A percentile compares a stretch with the other conserved stretches of the same genome.
These are phyloP conservation scores for Xiphophorus birchmanni DNA, from an alignment of 2,797 vertebrate species.

Conservation along the genomic window DNA sequence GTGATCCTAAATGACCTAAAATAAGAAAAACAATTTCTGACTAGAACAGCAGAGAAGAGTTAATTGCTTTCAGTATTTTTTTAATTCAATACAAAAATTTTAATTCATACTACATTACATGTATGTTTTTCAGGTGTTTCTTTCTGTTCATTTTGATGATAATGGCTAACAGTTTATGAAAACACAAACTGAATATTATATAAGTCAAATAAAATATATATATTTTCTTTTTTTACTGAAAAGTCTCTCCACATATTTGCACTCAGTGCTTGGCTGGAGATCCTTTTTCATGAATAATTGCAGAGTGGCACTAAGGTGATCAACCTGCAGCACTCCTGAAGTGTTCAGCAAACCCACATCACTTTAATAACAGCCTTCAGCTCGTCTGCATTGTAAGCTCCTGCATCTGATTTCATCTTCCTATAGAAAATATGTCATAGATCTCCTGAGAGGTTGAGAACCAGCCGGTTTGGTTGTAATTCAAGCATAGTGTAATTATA, in stretches of 20 bases:
- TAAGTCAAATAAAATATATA: not conserved
- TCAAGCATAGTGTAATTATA: not conserved
- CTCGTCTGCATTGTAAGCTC: not conserved
- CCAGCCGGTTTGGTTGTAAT: not conserved
- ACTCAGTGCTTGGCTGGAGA: not conserved
- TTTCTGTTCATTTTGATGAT: not conserved
- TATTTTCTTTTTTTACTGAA: not conserved
- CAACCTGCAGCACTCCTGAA: not conserved
- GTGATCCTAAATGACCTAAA: not conserved
- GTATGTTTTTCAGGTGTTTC: not conserved
- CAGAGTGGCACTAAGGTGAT: not conserved
- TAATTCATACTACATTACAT: not conserved
- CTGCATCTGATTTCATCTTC: not conserved
- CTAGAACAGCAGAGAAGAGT: not conserved
- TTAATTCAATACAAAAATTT: not conserved
- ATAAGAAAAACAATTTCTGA: not conserved
- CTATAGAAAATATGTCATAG: not conserved
- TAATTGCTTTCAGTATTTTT: not conserved
- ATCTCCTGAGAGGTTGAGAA: not conserved
- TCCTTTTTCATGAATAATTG: not conserved
- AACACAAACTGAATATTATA: not conserved
- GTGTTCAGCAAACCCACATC: not conserved
- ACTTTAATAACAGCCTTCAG: not conserved
- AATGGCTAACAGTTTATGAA: not conserved
- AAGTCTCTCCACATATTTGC: not conserved